Base-by-base conservation (phyloP, 2,797 vertebrate species). In the Limosa lapponica region DNA sequence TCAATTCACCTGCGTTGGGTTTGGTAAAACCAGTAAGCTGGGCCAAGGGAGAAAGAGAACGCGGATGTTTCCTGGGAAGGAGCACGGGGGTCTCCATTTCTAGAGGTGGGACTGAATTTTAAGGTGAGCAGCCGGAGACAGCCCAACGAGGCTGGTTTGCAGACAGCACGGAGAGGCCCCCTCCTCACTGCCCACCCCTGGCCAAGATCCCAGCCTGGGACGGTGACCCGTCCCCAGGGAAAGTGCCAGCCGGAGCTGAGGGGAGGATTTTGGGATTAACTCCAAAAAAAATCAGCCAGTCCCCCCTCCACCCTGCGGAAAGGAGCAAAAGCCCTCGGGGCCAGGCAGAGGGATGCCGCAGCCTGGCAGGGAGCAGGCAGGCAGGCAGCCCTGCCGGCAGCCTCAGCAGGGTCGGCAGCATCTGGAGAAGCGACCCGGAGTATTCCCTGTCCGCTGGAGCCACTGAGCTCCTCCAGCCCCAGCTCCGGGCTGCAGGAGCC, bases 11-110 rank as follows among this genome's bases (percentile, higher is more conserved):
- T 37, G 46, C 4, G 3, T 39, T 18, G 58, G 49, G 20, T 41
- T 58, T 88, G 51, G 43, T 75, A 30, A 57, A 77, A 92, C 22
- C 28, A 52, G 16, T 23, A 39, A 79, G 36, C 6, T 51, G 41
- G 49, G 52, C 22, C 37, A 3, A 55, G 20, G 14, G 19, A 61
- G 55, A 78, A 65, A 10, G 59, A 48, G 14, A 80, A 67, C 7
- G 27, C 0, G 1, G 34, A 43, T n/a, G 19, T 46, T 55, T 90
- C 64, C 43, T 4, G 1, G 37, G 27, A 81, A 58, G 54, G 20
- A 75, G 43, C 28, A 62, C 0, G 0, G 10, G n/a, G 11, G 9
- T 16, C 48, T 55, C 39, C 1, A 0, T 36, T 91, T 62, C 66
- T 27, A 36, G 28, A 82, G 32, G 22, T 59, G 20, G 23, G 55